Conservation (phyloP, 2,888 invertebrate species). For the Macaria notata region DNA sequence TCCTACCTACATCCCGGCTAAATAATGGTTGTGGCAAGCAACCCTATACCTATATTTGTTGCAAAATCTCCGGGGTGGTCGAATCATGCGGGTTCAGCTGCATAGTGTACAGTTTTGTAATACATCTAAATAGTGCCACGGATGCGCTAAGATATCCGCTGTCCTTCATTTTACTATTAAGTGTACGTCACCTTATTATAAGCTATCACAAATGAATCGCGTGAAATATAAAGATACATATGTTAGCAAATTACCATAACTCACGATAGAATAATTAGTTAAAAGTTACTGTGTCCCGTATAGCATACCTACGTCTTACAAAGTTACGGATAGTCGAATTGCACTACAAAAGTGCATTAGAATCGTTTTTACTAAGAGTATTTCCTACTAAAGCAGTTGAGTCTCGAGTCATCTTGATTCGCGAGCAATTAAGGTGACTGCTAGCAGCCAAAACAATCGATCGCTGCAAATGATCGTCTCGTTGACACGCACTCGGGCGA, state of each 20-base stretch:
- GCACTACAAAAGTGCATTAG: slow-evolving; percentile 6
- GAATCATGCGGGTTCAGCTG: slow-evolving; percentile 76
- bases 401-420: slow-evolving; percentile 72
- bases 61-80: slow-evolving; percentile 67
- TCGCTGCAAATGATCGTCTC: slow-evolving; percentile 72
- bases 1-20: too few relatives aligned
- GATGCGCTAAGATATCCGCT: slow-evolving; percentile 55
- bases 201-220: too few relatives aligned
- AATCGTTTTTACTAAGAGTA: slow-evolving; percentile 30
- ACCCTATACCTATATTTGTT: slow-evolving; percentile 42
- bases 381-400: slow-evolving; percentile 55
- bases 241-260: too few relatives aligned
- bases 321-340: too few relatives aligned
- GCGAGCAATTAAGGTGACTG: slow-evolving; percentile 77
- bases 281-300: too few relatives aligned
- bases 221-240: too few relatives aligned
- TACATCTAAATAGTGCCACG: slow-evolving; percentile 42
- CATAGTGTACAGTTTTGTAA: slow-evolving; percentile 49
- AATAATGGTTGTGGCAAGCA: too few relatives aligned
- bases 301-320: too few relatives aligned
- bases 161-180: slow-evolving; percentile 7
- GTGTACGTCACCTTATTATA: too few relatives aligned
- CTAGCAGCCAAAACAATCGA: slow-evolving; percentile 81
- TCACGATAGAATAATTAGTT: too few relatives aligned
- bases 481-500: slow-evolving; percentile 45